These are phyloP conservation scores for Drosophila melanogaster DNA, from an alignment of 1,140 invertebrate species.

Conservation along the genomic window DNA sequence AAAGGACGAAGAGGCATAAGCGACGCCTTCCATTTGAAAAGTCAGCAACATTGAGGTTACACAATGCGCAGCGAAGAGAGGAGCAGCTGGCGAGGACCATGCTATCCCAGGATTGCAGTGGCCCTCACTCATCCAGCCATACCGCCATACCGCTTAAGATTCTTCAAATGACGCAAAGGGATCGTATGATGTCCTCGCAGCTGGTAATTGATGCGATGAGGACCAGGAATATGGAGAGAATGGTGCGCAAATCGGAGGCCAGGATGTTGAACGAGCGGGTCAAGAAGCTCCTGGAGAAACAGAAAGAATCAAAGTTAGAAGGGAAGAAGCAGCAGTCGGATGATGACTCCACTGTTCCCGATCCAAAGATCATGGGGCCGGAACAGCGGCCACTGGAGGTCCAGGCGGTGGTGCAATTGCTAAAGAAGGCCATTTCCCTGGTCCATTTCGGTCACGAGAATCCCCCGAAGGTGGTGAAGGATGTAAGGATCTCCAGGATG, in stretches of 20 bases:
- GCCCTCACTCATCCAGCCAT: too few species aligned
- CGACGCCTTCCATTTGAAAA: neutral
- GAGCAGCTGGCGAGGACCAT: neutral
- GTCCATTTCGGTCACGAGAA: too few species aligned
- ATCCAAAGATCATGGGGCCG: neutral
- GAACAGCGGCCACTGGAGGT: neutral
- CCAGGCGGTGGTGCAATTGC: neutral
- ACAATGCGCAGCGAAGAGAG: neutral
- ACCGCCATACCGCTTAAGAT: conserved; percentile 4
- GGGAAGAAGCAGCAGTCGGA: neutral
- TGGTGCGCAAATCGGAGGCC: conserved; percentile 8
- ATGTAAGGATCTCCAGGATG: neutral
- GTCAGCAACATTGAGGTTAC: neutral
- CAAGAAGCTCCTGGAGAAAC: neutral
- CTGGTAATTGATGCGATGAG: neutral
- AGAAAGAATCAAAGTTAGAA: neutral
- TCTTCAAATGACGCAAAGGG: neutral
- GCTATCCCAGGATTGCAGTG: neutral
- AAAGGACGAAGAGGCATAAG: neutral
- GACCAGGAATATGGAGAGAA: conserved; percentile 1
- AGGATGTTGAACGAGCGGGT: neutral
- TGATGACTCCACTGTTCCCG: neutral
- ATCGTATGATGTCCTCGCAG: neutral
- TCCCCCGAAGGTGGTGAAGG: neutral
- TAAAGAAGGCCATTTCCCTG: neutral